Evolutionary conservation across 2,113 vertebrate species (phyloP), one percentile per base, ranked within the genome.

Genomic region (Paralichthys olivaceus): DNA sequence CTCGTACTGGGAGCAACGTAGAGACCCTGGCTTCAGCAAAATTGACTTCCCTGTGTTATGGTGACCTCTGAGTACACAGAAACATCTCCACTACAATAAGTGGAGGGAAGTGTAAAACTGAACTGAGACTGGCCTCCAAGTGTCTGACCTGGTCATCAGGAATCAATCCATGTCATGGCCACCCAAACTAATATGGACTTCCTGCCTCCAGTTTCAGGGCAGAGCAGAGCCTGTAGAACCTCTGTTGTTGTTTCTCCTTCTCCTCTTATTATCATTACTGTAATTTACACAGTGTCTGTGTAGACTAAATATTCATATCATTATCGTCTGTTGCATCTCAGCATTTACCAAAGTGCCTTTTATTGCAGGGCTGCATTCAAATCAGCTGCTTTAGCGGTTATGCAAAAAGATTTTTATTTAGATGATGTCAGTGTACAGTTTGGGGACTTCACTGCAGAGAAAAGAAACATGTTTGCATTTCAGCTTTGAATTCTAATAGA

Each of bases 21-120:
- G 93, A 90, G 96, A 98, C 15, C 94, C 94, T n/a, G 96, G 97
- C 32, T 98, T 99, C 92, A 91, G 92, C 80, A 96, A 93, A 89
- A 83, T 96, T 75, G 96, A 99, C 81, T 96, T 94, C 80, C 96
- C 97, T 55, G 81, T 96, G 69, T 89, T 99, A 64, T 99, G 97
- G 97, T 99, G 93, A 99, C 80, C 43, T 61, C 34, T 28, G 53
- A 53, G 58, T 65, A 47, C 2, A 3, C 69, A 7, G 45, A 54
- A 22, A 43, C 2, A 0, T 67, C 72, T 61, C 22, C n/a, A 25
- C 34, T 28, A 43, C n/a, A 47, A 56, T 19, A n/a, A n/a, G n/a
- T n/a, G n/a, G 45, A 75, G 11, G 71, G 78, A 84, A 60, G 26
- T 58, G 2, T 54, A 60, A 81, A 87, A 72, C 55, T 56, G 84